Evolutionary conservation across 2,888 invertebrate genomes (phyloP).

Genomic region (Lochmaea crataegi): DNA sequence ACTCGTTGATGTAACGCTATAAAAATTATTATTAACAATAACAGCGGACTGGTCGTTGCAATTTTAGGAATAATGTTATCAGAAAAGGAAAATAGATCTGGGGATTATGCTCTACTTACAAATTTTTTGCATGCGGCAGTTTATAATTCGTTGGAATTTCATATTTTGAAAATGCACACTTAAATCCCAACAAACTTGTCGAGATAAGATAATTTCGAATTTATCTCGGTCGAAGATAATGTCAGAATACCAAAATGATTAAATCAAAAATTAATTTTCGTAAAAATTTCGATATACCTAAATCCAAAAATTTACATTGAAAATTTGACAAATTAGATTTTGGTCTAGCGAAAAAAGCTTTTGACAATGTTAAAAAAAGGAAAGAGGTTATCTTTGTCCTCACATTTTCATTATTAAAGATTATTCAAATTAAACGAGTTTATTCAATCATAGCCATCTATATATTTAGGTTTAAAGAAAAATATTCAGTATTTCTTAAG

Average conservation of each 20-base stretch:
- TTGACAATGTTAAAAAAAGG: too few relatives aligned
- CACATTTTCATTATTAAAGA: too few relatives aligned
- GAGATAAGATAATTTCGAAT: background rate
- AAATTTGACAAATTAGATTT: too few relatives aligned
- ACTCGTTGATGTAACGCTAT: background rate
- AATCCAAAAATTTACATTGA: too few relatives aligned
- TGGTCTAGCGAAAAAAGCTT: too few relatives aligned
- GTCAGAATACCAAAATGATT: background rate
- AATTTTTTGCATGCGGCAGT: background rate
- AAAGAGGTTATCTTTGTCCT: too few relatives aligned
- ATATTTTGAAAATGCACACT: background rate
- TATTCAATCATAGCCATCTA: too few relatives aligned
- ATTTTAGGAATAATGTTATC: background rate
- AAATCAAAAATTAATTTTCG: too few relatives aligned
- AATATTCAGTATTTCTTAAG: too few relatives aligned
- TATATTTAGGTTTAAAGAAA: too few relatives aligned
- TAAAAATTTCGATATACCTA: too few relatives aligned
- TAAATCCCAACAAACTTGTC: background rate
- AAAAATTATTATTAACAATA: background rate
- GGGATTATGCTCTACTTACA: background rate
- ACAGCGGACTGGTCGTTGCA: background rate
- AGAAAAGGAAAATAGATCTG: background rate
- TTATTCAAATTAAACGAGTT: too few relatives aligned
- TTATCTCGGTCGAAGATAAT: background rate
- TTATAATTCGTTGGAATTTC: background rate